Conservation (phyloP, 2,113 vertebrate genomes). For the Empidonax alnorum region DNA sequence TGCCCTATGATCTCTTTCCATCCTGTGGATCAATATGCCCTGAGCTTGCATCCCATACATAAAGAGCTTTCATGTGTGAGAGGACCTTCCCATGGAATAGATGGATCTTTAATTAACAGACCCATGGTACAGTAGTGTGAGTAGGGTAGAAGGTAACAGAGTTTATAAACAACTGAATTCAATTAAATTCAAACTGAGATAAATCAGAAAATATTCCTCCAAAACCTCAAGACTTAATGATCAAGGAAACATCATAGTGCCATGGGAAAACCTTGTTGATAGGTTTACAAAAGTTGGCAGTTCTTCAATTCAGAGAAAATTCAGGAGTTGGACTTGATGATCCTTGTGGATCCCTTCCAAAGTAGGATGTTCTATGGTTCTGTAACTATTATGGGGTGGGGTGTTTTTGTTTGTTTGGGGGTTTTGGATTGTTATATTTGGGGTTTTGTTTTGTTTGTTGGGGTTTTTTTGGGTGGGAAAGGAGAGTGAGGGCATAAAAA, state of each 20-base stretch:
- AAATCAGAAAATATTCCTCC: not conserved
- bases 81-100: conserved; percentile 24
- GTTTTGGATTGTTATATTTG: not conserved
- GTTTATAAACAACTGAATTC: conserved; percentile 19
- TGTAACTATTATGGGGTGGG: not conserved
- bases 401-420: not conserved
- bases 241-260: not conserved
- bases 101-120: conserved; percentile 29
- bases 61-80: conserved; percentile 52
- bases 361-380: not conserved
- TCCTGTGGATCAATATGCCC: conserved; percentile 54
- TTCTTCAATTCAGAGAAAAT: not conserved
- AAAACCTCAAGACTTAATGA: not conserved
- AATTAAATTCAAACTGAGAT: not conserved
- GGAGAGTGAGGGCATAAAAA: not conserved
- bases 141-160: not conserved
- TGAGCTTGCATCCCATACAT: conserved; percentile 52
- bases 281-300: not conserved
- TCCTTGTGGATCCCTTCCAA: not conserved
- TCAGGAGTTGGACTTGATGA: not conserved
- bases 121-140: not conserved
- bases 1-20: conserved; percentile 54
- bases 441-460: not conserved
- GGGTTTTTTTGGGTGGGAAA: not conserved
- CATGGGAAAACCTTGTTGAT: not conserved